Evolutionary conservation across 2,797 vertebrate genomes (phyloP), one percentile per base, ranked within the genome.

Genomic region (Cacajao melanocephalus): DNA sequence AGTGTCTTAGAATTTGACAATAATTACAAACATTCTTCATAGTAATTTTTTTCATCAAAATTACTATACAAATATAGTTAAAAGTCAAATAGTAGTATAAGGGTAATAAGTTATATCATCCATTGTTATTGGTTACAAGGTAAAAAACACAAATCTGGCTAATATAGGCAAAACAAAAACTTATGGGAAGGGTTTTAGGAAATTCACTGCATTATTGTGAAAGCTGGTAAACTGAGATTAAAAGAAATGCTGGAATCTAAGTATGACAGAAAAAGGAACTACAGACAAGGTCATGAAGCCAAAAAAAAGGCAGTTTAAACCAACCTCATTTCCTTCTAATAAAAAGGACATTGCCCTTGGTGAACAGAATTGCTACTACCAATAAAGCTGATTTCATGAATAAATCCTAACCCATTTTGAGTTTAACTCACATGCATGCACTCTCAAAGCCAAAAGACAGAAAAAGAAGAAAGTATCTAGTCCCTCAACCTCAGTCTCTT

Each of bases 161-260:
- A 84, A 90, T 72, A 64, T 55, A 87, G 90, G 20, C 41, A 95
- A 44, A 95, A 93, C 36, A 72, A 58, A 91, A 61, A 86, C 44
- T 67, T 83, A 83, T 48, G 72, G 36, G 76, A 58, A 36, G 5
- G 8, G 1, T 28, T 28, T 2, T 57, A 20, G 17, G 52, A 36
- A 94, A 20, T 52, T 83, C 72, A 81, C 2, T 81, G 61, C 22
- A 30, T 19, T 86, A 1, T 36, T 89, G 24, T 17, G 26, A 81
- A 81, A 13, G 20, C 12, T 61, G 14, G 11, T 61, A 11, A 88
- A 8, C 0, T 3, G 52, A 22, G 4, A 84, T n/a, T 44, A 57
- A 20, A 90, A 52, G 44, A 89, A 75, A 89, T 7, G 10, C n/a
- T 52, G 11, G 6, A 46, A 50, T 50, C 46, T 44, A 82, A 28